A percentile compares a stretch with the other conserved stretches of the same genome.
Evolutionary conservation across 2,888 invertebrate genomes (phyloP).

Genomic region (Perdita meconis): DNA sequence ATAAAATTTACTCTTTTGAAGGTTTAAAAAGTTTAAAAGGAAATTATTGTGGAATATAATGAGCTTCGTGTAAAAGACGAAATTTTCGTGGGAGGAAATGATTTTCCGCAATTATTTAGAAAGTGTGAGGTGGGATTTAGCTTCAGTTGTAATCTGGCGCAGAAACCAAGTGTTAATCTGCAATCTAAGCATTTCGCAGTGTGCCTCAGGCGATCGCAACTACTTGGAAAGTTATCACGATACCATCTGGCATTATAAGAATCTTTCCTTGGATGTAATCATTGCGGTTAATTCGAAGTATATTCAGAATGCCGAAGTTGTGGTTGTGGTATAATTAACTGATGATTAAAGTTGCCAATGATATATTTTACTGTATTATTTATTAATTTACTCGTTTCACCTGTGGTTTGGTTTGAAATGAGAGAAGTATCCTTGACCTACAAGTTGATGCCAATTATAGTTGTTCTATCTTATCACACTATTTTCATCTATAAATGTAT

Average conservation of each 20-base stretch:
- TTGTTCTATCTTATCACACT: too few species aligned
- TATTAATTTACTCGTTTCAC: background rate
- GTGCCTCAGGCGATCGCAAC: background rate
- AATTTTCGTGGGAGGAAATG: too few species aligned
- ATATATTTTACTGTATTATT: background rate
- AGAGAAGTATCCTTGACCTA: too few species aligned
- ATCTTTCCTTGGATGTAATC: background rate
- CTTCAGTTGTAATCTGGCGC: background rate
- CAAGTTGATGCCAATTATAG: too few species aligned
- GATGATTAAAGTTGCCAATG: background rate
- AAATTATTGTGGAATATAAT: too few species aligned
- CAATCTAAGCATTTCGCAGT: background rate
- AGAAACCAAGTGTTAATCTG: constrained; percentile 5
- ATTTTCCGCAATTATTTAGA: background rate
- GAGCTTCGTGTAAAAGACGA: too few species aligned
- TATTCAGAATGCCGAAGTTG: background rate
- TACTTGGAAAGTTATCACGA: constrained; percentile 2
- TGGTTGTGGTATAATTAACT: background rate
- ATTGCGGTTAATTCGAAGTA: background rate
- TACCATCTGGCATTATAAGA: background rate
- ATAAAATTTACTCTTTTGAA: too few species aligned
- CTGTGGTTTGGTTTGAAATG: background rate
- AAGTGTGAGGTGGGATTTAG: background rate
- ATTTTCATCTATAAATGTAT: too few species aligned
- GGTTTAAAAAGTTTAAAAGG: too few species aligned